Evolutionary conservation across 2,888 invertebrate species (phyloP).

Genomic region (Apamea crenata): DNA sequence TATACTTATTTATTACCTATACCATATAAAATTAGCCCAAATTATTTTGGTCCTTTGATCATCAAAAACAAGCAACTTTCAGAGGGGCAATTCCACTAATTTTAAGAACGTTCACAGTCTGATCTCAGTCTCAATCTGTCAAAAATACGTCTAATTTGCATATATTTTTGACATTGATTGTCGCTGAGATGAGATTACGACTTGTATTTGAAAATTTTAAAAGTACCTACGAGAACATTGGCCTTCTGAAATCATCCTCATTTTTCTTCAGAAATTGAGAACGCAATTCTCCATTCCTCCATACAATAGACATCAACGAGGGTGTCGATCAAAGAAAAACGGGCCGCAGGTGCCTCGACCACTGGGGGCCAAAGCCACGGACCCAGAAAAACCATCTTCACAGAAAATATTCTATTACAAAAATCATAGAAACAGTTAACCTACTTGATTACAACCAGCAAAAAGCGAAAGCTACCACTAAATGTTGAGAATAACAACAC

Average conservation of each 20-base stretch:
- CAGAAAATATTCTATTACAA: constrained; percentile 17
- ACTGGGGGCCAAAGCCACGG: too few species aligned
- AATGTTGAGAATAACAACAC: constrained; percentile 56
- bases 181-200: too few species aligned
- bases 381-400: constrained; percentile 37
- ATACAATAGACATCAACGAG: constrained; percentile 78
- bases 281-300: constrained; percentile 37
- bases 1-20: background rate
- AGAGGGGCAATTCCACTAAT: too few species aligned
- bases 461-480: constrained; percentile 61
- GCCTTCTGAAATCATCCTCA: too few species aligned
- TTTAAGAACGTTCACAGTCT: too few species aligned
- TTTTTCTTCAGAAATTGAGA: constrained; percentile 8
- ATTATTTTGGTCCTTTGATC: constrained; percentile 1
- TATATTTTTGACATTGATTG: too few species aligned
- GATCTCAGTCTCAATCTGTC: too few species aligned
- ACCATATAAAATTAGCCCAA: background rate
- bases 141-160: too few species aligned
- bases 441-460: constrained; percentile 46
- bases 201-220: too few species aligned
- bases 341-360: too few species aligned
- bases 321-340: constrained; percentile 29
- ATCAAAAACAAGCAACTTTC: background rate
- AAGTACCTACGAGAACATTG: too few species aligned
- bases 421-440: constrained; percentile 48